These are phyloP conservation scores for Sylvilagus floridanus DNA, from an alignment of 2,797 vertebrate genomes.

Conservation along the genomic window DNA sequence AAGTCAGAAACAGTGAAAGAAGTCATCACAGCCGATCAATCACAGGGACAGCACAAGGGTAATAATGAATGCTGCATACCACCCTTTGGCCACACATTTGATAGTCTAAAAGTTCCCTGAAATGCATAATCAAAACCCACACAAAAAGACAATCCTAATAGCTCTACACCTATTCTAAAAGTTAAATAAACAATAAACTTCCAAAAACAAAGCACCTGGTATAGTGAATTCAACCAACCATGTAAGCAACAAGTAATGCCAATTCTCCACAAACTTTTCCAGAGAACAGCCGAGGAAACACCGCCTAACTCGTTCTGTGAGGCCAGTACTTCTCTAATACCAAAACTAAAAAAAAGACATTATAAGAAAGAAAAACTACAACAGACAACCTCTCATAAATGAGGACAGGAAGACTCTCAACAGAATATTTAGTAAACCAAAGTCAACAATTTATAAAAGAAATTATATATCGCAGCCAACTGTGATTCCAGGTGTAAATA, in stretches of 20 bases:
- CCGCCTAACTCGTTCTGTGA: background rate
- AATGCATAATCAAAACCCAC: background rate
- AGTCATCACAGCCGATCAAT: slow-evolving; percentile 29
- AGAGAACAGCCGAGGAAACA: slow-evolving; percentile 1
- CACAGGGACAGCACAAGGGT: background rate
- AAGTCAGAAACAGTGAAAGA: background rate
- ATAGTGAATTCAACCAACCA: background rate
- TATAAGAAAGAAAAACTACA: background rate
- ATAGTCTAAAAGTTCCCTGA: background rate
- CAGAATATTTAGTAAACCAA: background rate
- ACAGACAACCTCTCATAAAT: background rate
- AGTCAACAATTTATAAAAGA: background rate
- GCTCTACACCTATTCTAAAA: background rate
- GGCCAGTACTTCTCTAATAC: background rate
- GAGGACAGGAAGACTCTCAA: background rate
- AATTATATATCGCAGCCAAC: background rate
- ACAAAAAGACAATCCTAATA: background rate
- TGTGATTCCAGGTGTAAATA: background rate
- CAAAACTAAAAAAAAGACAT: background rate
- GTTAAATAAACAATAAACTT: background rate
- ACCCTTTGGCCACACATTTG: background rate
- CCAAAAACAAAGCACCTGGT: background rate
- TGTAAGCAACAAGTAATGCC: background rate
- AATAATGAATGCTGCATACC: background rate
- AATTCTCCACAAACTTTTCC: background rate